Base-by-base conservation (phyloP, 2,113 vertebrate species). In the Saguinus midas region DNA sequence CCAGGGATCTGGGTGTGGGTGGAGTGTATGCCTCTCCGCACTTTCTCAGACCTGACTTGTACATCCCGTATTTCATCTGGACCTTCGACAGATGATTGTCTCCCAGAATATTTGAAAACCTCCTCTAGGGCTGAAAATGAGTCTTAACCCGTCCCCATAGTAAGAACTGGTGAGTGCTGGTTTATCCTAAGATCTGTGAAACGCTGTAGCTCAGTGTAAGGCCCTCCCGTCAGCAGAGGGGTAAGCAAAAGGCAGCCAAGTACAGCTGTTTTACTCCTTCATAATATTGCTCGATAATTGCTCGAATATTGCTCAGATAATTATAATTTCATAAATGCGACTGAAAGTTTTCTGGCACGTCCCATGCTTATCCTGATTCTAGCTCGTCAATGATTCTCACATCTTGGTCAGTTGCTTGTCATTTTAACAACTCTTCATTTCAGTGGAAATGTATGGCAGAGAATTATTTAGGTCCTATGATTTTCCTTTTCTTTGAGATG, bases 11-110 rank as follows among this genome's bases (percentile, higher is more conserved):
- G n/a, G n/a, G n/a, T n/a, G n/a, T n/a, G 25, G 40, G 1, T 6
- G 17, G 55, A 2, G 6, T 10, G 0, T 29, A 4, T 11, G 37
- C 0, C 0, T 8, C 23, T 58, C 16, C 1, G 8, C 0, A 3
- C 13, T 61, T 10, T 21, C 68, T 37, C 76, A 72, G n/a, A 29
- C 12, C 72, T 61, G 48, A 12, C 72, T 1, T 0, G 20, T 5
- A 5, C 37, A 55, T 8, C 2, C 16, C 3, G 0, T 8, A 1
- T 13, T 7, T 48, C 18, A 0, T 5, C 0, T 32, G 68, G 37
- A 14, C 32, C 45, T 57, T n/a, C 29, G 2, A 6, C 5, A 32
- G 8, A 9, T 25, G 4, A 7, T 21, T 35, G 40, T 57, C 81
- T 79, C 0, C 79, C 21, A 18, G 43, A 9, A 25, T n/a, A 21